A percentile compares a stretch with the other conserved stretches of the same genome.
Conservation (phyloP, 2,797 vertebrate species). For the Macropus fuliginosus region DNA sequence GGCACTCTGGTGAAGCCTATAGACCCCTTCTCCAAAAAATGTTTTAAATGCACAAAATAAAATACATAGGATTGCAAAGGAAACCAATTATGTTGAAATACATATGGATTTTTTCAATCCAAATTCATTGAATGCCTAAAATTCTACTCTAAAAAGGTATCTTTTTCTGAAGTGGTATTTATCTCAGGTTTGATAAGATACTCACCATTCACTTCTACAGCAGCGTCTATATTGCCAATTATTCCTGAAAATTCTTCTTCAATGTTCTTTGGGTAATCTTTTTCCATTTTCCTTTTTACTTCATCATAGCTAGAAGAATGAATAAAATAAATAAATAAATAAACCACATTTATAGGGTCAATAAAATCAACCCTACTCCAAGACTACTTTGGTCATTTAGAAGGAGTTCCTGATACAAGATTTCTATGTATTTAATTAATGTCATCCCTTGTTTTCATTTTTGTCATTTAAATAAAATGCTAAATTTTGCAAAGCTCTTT, state of each 20-base stretch:
- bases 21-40: background rate
- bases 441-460: background rate
- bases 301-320: constrained; percentile 74
- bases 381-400: background rate
- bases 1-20: background rate
- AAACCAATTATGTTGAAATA: background rate
- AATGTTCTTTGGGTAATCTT: constrained; percentile 73
- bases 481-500: background rate
- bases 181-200: background rate
- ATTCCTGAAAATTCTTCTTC: constrained; percentile 79
- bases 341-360: background rate
- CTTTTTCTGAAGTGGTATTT: background rate
- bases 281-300: constrained; percentile 75
- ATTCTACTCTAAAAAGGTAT: background rate
- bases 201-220: constrained; percentile 77
- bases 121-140: background rate
- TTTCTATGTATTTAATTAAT: background rate
- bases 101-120: background rate
- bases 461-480: background rate
- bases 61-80: background rate
- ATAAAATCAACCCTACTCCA: background rate
- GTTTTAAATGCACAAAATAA: background rate
- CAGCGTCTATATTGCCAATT: constrained; percentile 68
- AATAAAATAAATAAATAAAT: constrained; percentile 20
- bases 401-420: background rate